Conservation (phyloP, 2,113 vertebrate genomes). For the Panthera tigris region DNA sequence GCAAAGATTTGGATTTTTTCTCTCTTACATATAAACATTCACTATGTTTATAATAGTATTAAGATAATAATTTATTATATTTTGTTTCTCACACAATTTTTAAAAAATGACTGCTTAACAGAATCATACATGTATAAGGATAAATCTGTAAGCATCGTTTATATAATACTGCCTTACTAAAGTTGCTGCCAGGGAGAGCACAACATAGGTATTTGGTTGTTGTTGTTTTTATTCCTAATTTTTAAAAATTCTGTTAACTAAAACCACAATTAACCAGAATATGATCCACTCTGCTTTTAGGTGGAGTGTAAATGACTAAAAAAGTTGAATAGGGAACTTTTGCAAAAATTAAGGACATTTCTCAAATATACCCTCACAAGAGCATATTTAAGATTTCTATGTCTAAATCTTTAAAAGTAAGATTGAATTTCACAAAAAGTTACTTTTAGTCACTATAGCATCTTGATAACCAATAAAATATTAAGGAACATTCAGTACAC, state of each 20-base stretch:
- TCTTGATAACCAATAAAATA: slow-evolving; percentile 19
- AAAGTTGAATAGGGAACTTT: not conserved
- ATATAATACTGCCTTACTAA: not conserved
- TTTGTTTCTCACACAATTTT: not conserved
- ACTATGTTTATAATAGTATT: not conserved
- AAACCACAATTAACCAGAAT: not conserved
- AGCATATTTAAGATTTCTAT: not conserved
- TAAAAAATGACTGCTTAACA: not conserved
- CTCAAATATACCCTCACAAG: not conserved
- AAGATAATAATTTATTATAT: not conserved
- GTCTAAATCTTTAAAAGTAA: slow-evolving; percentile 24
- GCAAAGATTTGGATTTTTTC: not conserved
- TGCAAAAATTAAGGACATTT: slow-evolving; percentile 34
- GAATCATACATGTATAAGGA: not conserved
- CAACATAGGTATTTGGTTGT: not conserved
- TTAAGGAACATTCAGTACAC: not conserved
- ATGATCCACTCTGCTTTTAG: not conserved
- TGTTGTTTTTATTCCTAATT: not conserved
- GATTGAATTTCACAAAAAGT: slow-evolving; percentile 16
- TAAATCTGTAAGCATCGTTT: not conserved
- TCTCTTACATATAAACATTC: not conserved
- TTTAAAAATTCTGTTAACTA: not conserved
- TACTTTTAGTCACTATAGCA: not conserved
- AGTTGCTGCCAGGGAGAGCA: not conserved
- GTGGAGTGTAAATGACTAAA: not conserved